Evolutionary conservation across 30 jellyfish, hydroid and myxozoan species (phyloP).

Genomic region (Hydra vulgaris): DNA sequence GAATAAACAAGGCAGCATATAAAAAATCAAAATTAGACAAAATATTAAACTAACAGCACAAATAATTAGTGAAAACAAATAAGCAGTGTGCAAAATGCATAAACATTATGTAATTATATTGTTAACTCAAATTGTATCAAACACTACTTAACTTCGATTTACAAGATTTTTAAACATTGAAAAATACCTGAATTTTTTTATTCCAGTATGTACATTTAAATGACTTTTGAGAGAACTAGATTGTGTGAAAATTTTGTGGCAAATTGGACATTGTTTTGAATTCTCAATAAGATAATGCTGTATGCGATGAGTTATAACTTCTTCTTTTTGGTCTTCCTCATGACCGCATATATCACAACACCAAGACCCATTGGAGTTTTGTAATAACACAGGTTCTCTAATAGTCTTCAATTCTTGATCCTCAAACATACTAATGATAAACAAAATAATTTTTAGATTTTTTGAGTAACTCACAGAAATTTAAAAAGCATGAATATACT

Average conservation of each 20-base stretch:
- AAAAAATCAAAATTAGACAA: too few relatives aligned
- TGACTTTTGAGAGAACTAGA: conserved; percentile 8
- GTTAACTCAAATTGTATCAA: too few relatives aligned
- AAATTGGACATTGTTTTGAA: conserved; percentile 23
- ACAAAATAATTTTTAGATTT: too few relatives aligned
- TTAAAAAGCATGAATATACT: too few relatives aligned
- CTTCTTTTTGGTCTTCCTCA: conserved; percentile 12
- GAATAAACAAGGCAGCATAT: too few relatives aligned
- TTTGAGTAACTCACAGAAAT: too few relatives aligned
- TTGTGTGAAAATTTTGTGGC: conserved; percentile 9
- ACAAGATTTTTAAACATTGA: neutral
- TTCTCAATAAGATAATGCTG: conserved; percentile 17
- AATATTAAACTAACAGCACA: too few relatives aligned
- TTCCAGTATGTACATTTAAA: conserved; percentile 27
- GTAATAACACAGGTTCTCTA: neutral
- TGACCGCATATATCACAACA: conserved; percentile 24
- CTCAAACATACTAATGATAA: neutral
- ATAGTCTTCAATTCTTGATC: neutral
- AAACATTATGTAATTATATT: too few relatives aligned
- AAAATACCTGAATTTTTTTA: conserved; percentile 22
- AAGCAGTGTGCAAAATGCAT: too few relatives aligned
- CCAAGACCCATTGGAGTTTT: conserved; percentile 21
- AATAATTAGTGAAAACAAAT: too few relatives aligned
- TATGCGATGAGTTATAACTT: conserved; percentile 13
- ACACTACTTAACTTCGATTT: neutral